A percentile compares a stretch with the other conserved stretches of the same genome.
Conservation (phyloP, 2,888 invertebrate species). For the Ormyrus thymus region DNA sequence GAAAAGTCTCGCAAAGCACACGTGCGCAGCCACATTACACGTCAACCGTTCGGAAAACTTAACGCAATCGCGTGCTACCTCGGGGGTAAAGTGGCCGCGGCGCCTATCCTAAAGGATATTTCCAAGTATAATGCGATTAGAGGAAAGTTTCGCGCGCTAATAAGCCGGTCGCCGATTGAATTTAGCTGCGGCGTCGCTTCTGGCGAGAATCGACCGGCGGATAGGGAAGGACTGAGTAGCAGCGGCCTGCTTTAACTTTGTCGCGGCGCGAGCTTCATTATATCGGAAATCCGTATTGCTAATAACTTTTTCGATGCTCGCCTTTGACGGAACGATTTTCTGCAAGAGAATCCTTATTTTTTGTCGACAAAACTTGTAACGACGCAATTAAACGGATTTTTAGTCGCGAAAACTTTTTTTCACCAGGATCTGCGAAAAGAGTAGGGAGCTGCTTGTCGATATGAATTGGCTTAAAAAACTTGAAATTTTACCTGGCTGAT, state of each 20-base stretch:
- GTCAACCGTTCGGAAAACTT: conserved; percentile 7
- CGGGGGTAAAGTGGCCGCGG: conserved; percentile 26
- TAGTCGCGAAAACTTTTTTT: no score
- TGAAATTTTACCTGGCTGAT: no score
- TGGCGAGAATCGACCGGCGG: conserved; percentile 11
- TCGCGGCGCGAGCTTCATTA: conserved; percentile 16
- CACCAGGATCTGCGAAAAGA: no score
- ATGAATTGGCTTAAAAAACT: no score
- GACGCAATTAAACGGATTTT: neutral
- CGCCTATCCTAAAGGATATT: conserved; percentile 54
- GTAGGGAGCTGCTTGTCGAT: no score
- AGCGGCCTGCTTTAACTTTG: conserved; percentile 36
- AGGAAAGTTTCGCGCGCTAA: conserved; percentile 65
- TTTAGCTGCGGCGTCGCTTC: conserved; percentile 12
- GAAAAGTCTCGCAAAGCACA: no score
- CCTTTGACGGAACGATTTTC: conserved; percentile 15
- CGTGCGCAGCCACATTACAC: neutral
- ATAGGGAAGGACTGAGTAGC: neutral
- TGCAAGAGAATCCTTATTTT: neutral
- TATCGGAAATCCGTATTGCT: conserved; percentile 31
- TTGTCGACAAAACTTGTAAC: conserved; percentile 5
- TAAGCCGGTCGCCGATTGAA: conserved; percentile 66
- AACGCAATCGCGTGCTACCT: conserved; percentile 27
- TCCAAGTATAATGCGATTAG: conserved; percentile 67
- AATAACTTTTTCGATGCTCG: conserved; percentile 34